Percentiles rank a stretch among this genome's conserved stretches.
These are phyloP conservation scores for Tyrannus savana DNA, from an alignment of 2,113 vertebrate genomes.

Conservation along the genomic window DNA sequence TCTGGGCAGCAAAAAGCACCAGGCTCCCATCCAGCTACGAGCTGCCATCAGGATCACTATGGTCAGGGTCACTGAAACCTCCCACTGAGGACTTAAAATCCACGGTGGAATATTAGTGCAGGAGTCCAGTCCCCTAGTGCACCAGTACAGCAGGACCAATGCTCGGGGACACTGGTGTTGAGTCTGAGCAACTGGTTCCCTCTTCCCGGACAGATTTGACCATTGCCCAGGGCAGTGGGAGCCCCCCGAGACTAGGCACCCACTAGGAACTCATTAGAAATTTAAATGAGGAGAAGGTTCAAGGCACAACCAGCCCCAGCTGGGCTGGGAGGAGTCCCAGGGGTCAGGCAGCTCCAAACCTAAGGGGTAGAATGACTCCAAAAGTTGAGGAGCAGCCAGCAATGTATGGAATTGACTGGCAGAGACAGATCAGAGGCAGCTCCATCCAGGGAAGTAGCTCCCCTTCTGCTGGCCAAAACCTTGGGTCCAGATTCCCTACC, in stretches of 20 bases:
- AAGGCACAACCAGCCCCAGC: background rate
- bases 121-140: background rate
- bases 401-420: fast-evolving
- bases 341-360: background rate
- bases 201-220: background rate
- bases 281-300: background rate
- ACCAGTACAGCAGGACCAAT: background rate
- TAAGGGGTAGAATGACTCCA: background rate
- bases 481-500: background rate
- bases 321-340: background rate
- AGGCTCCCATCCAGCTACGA: background rate
- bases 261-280: background rate
- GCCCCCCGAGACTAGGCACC: fast-evolving
- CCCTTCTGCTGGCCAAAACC: background rate
- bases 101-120: background rate
- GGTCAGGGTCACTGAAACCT: background rate
- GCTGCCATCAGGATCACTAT: background rate
- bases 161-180: background rate
- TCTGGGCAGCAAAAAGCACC: background rate
- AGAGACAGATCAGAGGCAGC: fast-evolving
- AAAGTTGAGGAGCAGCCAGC: background rate
- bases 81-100: background rate
- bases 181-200: background rate
- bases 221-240: background rate
- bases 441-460: background rate